Percentiles rank a stretch among this genome's conserved stretches.
Conservation (phyloP, 1,140 invertebrate genomes). For the Drosophila nasuta region DNA sequence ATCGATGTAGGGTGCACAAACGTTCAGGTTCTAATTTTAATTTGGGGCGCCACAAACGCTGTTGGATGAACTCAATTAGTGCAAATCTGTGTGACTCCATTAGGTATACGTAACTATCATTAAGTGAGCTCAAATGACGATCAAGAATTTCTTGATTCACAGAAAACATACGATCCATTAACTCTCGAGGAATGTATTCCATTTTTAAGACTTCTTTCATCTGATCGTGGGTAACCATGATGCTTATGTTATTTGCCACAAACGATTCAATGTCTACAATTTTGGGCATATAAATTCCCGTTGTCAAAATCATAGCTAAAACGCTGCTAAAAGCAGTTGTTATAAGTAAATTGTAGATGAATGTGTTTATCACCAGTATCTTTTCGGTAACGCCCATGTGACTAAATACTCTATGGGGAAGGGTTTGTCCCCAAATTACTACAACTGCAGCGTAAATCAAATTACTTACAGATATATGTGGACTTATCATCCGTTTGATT, state of each 20-base stretch:
- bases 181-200: background rate
- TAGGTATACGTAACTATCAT: slow-evolving; percentile 31
- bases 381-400: background rate
- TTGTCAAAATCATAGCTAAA: background rate
- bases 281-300: background rate
- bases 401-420: background rate
- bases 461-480: background rate
- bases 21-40: background rate
- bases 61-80: background rate
- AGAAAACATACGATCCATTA: background rate
- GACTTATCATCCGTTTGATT: background rate
- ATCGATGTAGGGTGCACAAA: background rate
- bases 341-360: background rate
- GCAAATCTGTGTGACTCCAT: background rate
- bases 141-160: background rate
- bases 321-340: background rate
- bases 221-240: background rate
- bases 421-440: background rate
- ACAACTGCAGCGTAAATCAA: background rate
- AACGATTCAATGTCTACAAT: background rate
- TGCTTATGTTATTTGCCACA: background rate
- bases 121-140: background rate
- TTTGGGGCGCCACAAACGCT: slow-evolving; percentile 5
- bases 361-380: background rate
- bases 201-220: background rate